Base-by-base conservation (phyloP, 30 jellyfish, hydroid and myxozoan genomes). In the Chironex yamaguchii region DNA sequence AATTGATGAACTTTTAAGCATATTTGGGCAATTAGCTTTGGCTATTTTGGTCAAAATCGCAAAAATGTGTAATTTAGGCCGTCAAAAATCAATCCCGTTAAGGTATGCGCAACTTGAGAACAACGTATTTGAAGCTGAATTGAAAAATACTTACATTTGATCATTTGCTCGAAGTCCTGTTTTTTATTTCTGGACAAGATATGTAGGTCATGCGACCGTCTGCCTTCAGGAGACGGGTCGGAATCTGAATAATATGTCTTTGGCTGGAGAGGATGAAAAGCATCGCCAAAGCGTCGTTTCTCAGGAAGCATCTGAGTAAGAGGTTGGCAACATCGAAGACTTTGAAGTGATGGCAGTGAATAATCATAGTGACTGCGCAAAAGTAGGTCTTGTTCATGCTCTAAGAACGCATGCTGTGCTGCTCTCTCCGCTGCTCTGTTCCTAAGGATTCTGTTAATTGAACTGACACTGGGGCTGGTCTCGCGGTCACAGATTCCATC, bases 401-500 rank as follows among this genome's bases (percentile, higher is more conserved):
- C 98, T 36, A 86, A 29, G 71, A 82, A 52, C 0, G 98, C 98
- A 30, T 85, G 86, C 33, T 92, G 58, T 53, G 96, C 92, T 21
- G 97, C 96, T 21, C 97, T 79, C 78, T 94, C 99, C 2, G 99
- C 95, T 3, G 99, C 99, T 30, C 93, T 74, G 77, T 90, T 95
- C 2, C 99, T 86, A 9, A 95, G 80, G n/a, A 95, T 95, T 4
- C 99, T 93, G 71, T 95, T 95, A 85, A 95, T 95, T 11, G 99
- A 95, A 83, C 99, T 95, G 84, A 95, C 97, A 79, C 99, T 95
- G 12, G 99, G 99, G 32, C 97, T 72, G 48, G 63, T 90, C 9
- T 87, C 95, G 3, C 79, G 34, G 22, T 36, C 67, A 36, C 98
- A 95, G 0, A 95, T 90, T 3, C 87, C 77, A 1, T 96, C 97